phyloP scores from a whole-genome alignment of 2,888 invertebrate genomes.

The Conchocele bisecta region DNA sequence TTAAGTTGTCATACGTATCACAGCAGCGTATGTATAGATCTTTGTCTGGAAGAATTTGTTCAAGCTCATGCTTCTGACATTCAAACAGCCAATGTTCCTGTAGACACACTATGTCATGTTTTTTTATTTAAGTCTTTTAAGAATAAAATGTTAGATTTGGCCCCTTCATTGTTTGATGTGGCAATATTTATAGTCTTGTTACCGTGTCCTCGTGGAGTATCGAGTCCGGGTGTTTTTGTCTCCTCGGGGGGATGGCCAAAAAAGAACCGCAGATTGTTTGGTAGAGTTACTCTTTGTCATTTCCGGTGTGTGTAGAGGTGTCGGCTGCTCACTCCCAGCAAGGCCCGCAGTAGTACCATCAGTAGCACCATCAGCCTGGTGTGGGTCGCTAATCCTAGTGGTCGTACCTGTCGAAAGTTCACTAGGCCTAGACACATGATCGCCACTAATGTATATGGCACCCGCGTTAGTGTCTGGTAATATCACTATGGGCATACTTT shows the following conservation, averaged over 20 bases:
- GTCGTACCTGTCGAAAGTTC: too few relatives aligned
- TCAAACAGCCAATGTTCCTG: constrained; percentile 10
- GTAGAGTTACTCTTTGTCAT: too few relatives aligned
- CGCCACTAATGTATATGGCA: too few relatives aligned
- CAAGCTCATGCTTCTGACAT: neutral
- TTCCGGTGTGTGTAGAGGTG: too few relatives aligned
- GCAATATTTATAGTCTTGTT: neutral
- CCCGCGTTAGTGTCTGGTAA: too few relatives aligned
- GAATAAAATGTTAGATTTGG: neutral
- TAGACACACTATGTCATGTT: neutral
- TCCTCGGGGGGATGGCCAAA: constrained; percentile 1
- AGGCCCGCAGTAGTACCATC: too few relatives aligned
- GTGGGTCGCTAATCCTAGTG: too few relatives aligned
- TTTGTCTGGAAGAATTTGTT: neutral
- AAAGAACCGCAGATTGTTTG: neutral
- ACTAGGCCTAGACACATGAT: too few relatives aligned
- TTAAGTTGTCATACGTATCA: neutral
- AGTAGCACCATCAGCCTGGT: too few relatives aligned
- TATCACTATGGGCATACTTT: too few relatives aligned
- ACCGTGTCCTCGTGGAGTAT: neutral
- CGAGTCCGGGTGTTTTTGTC: neutral
- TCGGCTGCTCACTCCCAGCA: too few relatives aligned
- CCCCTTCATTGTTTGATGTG: neutral
- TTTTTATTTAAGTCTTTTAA: neutral
- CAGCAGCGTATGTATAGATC: neutral